Percentiles rank a stretch among this genome's conserved stretches.
phyloP scores from a whole-genome alignment of 2,888 invertebrate species.

The Stratiomys singularior region DNA sequence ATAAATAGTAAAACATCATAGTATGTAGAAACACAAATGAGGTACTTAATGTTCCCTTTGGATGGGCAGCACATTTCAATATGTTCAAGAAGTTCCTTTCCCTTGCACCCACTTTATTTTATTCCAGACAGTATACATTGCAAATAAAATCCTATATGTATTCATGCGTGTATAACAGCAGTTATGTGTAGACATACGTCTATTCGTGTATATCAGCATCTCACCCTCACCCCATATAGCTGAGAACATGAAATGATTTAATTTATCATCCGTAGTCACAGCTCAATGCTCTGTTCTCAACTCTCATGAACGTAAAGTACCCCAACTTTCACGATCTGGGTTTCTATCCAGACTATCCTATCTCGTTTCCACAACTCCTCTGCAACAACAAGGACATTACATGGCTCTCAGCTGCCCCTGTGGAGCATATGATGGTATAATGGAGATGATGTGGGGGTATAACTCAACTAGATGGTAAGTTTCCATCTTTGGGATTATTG shows the following conservation, averaged over 20 bases:
- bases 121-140: background rate
- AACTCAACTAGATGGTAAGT: conserved; percentile 10
- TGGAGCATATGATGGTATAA: conserved; percentile 3
- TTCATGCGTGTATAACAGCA: conserved; percentile 1
- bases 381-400: conserved; percentile 16
- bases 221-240: conserved; percentile 19
- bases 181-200: too few relatives aligned
- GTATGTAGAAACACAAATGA: too few relatives aligned
- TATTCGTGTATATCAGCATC: too few relatives aligned
- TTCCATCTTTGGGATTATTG: background rate
- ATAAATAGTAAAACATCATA: too few relatives aligned
- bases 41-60: too few relatives aligned
- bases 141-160: background rate
- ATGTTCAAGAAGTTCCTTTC: too few relatives aligned
- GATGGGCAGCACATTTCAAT: too few relatives aligned
- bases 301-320: background rate
- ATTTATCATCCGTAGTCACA: conserved; percentile 14
- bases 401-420: background rate
- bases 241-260: conserved; percentile 31
- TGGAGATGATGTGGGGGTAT: background rate
- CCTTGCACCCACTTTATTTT: background rate
- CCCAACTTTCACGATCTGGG: background rate
- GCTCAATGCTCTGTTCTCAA: background rate
- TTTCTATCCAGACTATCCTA: conserved; percentile 14
- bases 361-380: conserved; percentile 20